phyloP scores from a whole-genome alignment of 2,888 invertebrate genomes.

The Cylindroiulus punctatus region DNA sequence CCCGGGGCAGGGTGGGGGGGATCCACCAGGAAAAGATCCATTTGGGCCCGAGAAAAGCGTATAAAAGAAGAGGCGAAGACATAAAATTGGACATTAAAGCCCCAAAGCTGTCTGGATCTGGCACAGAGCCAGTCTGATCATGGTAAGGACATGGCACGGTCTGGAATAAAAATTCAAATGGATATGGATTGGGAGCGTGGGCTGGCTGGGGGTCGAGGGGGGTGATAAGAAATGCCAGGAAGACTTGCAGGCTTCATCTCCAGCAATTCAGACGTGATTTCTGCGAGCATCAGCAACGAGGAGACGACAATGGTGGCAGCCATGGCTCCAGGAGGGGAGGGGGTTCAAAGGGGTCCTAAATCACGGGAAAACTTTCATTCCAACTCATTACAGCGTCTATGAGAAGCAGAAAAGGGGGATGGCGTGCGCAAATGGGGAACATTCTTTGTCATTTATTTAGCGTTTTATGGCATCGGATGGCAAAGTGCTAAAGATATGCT shows the following conservation, averaged over 20 bases:
- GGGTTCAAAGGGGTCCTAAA: slow-evolving; percentile 49
- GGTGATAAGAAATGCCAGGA: slow-evolving; percentile 21
- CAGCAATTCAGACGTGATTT: slow-evolving; percentile 46
- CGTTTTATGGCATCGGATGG: slow-evolving; percentile 47
- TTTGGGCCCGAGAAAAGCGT: slow-evolving; percentile 33
- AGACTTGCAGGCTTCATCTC: slow-evolving; percentile 20
- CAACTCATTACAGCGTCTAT: slow-evolving; percentile 48
- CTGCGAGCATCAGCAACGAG: slow-evolving; percentile 49
- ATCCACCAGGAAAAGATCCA: slow-evolving; percentile 5
- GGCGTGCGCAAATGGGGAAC: slow-evolving; percentile 44
- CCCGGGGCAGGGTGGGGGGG: not conserved
- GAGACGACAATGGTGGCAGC: not conserved
- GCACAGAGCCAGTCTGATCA: slow-evolving; percentile 28
- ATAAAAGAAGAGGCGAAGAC: slow-evolving; percentile 45
- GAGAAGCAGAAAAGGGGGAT: slow-evolving; percentile 43
- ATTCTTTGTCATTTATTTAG: slow-evolving; percentile 49
- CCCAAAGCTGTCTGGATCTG: slow-evolving; percentile 41
- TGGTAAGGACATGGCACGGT: slow-evolving; percentile 24
- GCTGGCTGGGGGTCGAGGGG: not conserved
- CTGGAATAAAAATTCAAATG: slow-evolving; percentile 43
- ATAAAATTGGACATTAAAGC: slow-evolving; percentile 47
- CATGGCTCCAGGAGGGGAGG: not conserved
- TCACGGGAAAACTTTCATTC: slow-evolving; percentile 44
- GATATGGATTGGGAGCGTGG: slow-evolving; percentile 31
- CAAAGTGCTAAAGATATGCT: slow-evolving; percentile 42